These are phyloP conservation scores for Lamellibrachia columna DNA, from an alignment of 2,888 invertebrate species.

Conservation along the genomic window DNA sequence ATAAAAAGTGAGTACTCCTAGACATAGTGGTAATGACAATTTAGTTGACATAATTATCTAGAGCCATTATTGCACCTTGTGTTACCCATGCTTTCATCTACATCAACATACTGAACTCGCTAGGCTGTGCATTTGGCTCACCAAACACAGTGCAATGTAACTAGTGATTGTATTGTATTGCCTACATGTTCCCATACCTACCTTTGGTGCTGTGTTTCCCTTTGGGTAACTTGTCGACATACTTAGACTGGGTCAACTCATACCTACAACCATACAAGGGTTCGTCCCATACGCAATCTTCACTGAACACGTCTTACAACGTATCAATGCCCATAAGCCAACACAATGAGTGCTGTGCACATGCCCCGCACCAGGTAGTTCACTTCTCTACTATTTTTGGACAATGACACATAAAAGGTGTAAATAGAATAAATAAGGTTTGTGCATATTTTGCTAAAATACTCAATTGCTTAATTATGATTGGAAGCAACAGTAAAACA, in stretches of 20 bases:
- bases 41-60: neutral
- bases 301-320: neutral
- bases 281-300: neutral
- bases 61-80: neutral
- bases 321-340: neutral
- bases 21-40: neutral
- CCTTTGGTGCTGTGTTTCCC: slow-evolving; percentile 91
- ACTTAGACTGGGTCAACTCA: slow-evolving; percentile 78
- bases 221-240: slow-evolving; percentile 80
- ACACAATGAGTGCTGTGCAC: no score
- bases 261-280: slow-evolving; percentile 70
- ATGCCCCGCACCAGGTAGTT: no score
- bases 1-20: no score
- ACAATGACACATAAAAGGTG: no score
- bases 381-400: no score
- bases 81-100: neutral
- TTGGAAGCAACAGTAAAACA: no score
- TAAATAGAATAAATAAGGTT: no score
- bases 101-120: neutral
- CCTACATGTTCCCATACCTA: slow-evolving; percentile 39
- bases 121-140: neutral
- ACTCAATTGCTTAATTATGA: no score
- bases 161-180: neutral
- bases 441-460: no score
- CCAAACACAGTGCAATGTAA: neutral